Evolutionary conservation across 2,113 vertebrate genomes (phyloP).

Genomic region (Syngnathoides biaculeatus): DNA sequence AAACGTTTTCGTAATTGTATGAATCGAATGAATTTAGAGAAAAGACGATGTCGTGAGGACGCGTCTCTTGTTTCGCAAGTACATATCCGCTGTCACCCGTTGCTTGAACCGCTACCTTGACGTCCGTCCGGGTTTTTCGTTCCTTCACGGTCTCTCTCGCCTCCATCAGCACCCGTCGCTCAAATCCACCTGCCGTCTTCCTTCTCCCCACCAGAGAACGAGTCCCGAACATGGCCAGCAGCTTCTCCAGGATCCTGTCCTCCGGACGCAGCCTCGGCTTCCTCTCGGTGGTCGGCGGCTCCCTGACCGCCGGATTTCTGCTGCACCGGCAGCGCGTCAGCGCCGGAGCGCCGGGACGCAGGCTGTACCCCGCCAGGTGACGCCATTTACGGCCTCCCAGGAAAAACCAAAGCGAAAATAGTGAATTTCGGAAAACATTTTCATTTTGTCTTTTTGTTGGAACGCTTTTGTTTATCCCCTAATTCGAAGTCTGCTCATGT

Average conservation of each 20-base stretch:
- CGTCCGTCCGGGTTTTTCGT: not conserved
- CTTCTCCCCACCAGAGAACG: not conserved
- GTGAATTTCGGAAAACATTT: no score
- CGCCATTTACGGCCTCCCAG: not conserved
- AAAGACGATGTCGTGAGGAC: not conserved
- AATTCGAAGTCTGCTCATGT: not conserved
- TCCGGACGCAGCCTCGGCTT: constrained; percentile 75
- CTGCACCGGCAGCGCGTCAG: constrained; percentile 78
- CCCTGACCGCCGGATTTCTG: constrained; percentile 79
- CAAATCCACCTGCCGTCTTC: constrained; percentile 2
- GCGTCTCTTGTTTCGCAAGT: constrained; percentile 37
- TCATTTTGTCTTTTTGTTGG: not conserved
- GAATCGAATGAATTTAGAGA: no score
- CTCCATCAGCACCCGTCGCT: constrained; percentile 12
- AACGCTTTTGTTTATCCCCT: not conserved
- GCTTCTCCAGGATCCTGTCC: constrained; percentile 80
- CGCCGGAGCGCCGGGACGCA: constrained; percentile 74
- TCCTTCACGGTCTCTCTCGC: constrained; percentile 33
- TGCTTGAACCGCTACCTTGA: constrained; percentile 1
- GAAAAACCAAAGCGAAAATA: no score
- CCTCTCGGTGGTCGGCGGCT: constrained; percentile 84
- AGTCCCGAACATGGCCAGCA: constrained; percentile 78
- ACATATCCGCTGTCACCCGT: not conserved
- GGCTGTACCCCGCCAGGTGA: constrained; percentile 88
- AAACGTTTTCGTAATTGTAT: no score